Evolutionary conservation across 2,113 vertebrate species (phyloP).

Genomic region (Dromaius novaehollandiae): DNA sequence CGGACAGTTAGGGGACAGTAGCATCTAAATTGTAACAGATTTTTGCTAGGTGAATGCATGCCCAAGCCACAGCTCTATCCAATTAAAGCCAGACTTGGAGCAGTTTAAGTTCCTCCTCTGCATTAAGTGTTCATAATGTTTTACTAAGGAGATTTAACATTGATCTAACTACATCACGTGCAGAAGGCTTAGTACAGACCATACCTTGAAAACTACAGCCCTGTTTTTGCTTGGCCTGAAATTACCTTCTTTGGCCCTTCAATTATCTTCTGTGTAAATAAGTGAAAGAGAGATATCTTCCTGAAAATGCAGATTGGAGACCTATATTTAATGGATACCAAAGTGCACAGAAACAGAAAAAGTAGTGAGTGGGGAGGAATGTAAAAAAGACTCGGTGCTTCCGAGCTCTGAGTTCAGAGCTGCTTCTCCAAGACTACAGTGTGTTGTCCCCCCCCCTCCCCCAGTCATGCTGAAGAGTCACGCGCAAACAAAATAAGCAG

Average conservation of each 20-base stretch:
- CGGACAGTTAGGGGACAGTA: not conserved
- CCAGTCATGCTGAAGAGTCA: not conserved
- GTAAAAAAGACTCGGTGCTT: not conserved
- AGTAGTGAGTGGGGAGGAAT: accelerated
- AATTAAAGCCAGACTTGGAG: not conserved
- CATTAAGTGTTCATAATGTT: not conserved
- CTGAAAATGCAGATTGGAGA: not conserved
- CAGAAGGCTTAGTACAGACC: not conserved
- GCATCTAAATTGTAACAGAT: accelerated
- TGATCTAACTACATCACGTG: not conserved
- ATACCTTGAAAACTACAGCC: not conserved
- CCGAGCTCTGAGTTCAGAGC: not conserved
- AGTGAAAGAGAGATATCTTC: not conserved
- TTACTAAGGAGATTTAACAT: not conserved
- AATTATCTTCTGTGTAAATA: not conserved
- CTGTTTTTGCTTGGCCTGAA: not conserved
- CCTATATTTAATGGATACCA: not conserved
- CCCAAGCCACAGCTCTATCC: not conserved
- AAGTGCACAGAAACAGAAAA: not conserved
- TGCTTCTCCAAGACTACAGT: not conserved
- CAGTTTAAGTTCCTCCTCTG: not conserved
- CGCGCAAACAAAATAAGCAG: not conserved
- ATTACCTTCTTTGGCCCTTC: accelerated
- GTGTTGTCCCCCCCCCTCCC: not conserved
- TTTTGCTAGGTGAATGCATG: accelerated